These are phyloP conservation scores for Dendronephthya gigantea DNA, from an alignment of 64 coral and sea anemone genomes.

Conservation along the genomic window DNA sequence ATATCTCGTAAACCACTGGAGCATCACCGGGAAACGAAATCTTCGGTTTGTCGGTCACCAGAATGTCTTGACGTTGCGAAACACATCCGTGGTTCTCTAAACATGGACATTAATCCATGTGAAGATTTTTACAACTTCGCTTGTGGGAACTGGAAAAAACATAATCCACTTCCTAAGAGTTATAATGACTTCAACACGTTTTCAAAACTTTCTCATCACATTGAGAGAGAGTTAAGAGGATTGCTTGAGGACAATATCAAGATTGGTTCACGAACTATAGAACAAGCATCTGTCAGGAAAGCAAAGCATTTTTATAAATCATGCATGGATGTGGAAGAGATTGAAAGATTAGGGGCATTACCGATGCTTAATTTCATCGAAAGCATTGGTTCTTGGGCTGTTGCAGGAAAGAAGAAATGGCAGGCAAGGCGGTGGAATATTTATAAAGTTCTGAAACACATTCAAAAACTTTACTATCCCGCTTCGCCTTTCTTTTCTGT, in stretches of 20 bases:
- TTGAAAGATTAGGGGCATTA: slow-evolving; percentile 58
- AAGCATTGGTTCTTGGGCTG: slow-evolving; percentile 78
- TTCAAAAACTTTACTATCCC: slow-evolving; percentile 76
- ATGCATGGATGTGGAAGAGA: slow-evolving; percentile 57
- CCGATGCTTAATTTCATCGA: slow-evolving; percentile 64
- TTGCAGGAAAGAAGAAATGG: slow-evolving; percentile 64
- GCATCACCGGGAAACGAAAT: background rate
- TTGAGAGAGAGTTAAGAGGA: background rate
- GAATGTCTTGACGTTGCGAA: background rate
- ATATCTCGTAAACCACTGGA: background rate
- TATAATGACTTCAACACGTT: slow-evolving; percentile 5
- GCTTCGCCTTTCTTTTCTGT: slow-evolving; percentile 86
- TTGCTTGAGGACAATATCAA: background rate
- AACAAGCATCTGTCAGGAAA: slow-evolving; percentile 54
- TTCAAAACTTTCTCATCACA: slow-evolving; percentile 15
- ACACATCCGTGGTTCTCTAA: background rate
- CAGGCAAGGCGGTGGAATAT: slow-evolving; percentile 58
- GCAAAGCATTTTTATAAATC: slow-evolving; percentile 86
- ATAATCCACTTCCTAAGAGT: slow-evolving; percentile 19
- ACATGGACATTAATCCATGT: background rate
- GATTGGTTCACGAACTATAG: background rate
- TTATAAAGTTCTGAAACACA: slow-evolving; percentile 44
- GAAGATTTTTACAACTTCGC: background rate
- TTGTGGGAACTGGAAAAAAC: background rate
- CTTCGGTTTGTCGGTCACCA: background rate